Evolutionary conservation across 1,140 invertebrate species (phyloP).

Genomic region (Ephestia elutella): DNA sequence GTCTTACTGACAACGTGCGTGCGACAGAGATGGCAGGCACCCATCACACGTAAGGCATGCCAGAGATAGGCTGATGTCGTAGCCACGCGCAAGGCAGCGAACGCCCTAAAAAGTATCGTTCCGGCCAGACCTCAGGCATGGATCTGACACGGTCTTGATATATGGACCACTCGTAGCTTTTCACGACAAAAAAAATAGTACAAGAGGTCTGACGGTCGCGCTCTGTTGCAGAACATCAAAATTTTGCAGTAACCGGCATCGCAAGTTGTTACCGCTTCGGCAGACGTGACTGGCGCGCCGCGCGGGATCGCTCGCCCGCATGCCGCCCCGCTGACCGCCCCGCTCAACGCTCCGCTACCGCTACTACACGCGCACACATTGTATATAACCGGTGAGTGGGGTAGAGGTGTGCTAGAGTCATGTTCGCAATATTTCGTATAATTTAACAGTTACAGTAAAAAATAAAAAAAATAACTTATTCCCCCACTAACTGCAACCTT

Average conservation of each 20-base stretch:
- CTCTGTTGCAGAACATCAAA: constrained; percentile 87
- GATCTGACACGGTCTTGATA: too few species aligned
- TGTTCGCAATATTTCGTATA: not conserved
- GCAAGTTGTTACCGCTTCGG: constrained; percentile 94
- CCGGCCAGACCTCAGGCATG: too few species aligned
- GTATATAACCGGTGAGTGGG: constrained; percentile 8
- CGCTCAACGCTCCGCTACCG: constrained; percentile 34
- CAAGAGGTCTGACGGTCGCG: constrained; percentile 10
- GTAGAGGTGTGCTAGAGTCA: not conserved
- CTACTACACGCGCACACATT: not conserved
- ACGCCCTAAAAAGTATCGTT: too few species aligned
- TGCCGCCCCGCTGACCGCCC: constrained; percentile 34
- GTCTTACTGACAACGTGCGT: too few species aligned
- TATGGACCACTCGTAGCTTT: too few species aligned
- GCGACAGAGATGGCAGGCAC: too few species aligned
- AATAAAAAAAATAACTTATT: too few species aligned
- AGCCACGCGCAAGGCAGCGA: too few species aligned
- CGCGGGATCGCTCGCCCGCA: constrained; percentile 64
- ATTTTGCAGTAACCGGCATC: constrained; percentile 96
- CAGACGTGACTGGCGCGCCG: constrained; percentile 87
- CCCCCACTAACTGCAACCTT: too few species aligned
- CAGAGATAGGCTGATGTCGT: too few species aligned
- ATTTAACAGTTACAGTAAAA: too few species aligned
- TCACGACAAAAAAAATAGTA: not conserved
- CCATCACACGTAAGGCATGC: too few species aligned